phyloP scores from a whole-genome alignment of 2,113 vertebrate genomes.

The Pelecanoides urinatrix region DNA sequence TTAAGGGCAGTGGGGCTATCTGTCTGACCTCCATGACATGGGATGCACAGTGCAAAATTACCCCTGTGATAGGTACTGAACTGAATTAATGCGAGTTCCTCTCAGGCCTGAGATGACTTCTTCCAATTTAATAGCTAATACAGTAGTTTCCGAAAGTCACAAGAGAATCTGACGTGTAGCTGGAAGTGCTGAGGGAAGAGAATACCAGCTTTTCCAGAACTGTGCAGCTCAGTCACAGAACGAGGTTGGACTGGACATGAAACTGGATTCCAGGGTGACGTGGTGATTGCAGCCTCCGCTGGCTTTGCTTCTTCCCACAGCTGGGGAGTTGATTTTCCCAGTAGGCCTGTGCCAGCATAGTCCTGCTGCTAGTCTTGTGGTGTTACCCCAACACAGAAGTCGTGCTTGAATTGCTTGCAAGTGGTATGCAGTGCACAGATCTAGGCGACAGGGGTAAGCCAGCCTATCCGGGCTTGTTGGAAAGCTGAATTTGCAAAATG shows the following conservation, averaged over 20 bases:
- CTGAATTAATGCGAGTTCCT: not conserved
- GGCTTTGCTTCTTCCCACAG: conserved; percentile 52
- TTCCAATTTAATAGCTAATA: not conserved
- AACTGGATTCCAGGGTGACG: conserved; percentile 62
- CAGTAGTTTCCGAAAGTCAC: not conserved
- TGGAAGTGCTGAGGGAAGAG: conserved; percentile 37
- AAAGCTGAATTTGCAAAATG: conserved; percentile 49
- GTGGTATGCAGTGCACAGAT: not conserved
- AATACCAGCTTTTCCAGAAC: conserved; percentile 60
- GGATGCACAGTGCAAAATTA: not conserved
- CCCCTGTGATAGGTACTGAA: not conserved
- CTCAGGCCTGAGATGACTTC: not conserved
- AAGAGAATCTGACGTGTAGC: not conserved
- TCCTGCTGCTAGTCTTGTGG: conserved; percentile 16
- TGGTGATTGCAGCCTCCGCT: conserved; percentile 32
- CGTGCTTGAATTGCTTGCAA: not conserved
- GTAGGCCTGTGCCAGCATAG: not conserved
- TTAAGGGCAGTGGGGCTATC: not conserved
- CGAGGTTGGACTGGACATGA: conserved; percentile 47
- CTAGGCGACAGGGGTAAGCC: not conserved
- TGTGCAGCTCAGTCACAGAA: conserved; percentile 14
- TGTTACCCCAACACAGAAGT: conserved; percentile 4
- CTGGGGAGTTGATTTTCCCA: conserved; percentile 35
- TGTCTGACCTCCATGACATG: not conserved
- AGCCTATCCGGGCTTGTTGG: not conserved